Evolutionary conservation across 2,888 invertebrate genomes (phyloP).

Genomic region (Crematogaster levior): DNA sequence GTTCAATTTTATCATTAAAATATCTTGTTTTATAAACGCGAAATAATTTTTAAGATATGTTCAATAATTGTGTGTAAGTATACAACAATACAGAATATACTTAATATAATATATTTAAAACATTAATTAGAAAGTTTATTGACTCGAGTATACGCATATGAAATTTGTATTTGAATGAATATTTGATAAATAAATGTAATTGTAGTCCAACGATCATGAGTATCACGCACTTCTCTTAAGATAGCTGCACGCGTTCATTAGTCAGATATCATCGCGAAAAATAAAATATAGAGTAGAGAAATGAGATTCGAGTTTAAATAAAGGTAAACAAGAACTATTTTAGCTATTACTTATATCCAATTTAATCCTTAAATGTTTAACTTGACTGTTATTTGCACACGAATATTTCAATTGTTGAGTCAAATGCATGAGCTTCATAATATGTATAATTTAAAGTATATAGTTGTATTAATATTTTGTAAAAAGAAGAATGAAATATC

Average conservation of each 20-base stretch:
- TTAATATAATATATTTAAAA: too few relatives aligned
- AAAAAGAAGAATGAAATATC: not conserved
- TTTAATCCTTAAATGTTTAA: not conserved
- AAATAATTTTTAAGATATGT: not conserved
- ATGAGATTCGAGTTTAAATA: not conserved
- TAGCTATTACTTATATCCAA: not conserved
- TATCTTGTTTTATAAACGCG: not conserved
- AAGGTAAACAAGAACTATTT: not conserved
- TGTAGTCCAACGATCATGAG: not conserved
- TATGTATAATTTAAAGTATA: not conserved
- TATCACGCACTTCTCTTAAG: not conserved
- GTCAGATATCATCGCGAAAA: not conserved
- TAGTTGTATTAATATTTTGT: not conserved
- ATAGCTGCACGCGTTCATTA: not conserved
- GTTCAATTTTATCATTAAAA: not conserved
- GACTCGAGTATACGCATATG: not conserved
- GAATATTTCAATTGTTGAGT: not conserved
- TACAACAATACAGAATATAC: not conserved
- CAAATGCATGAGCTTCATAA: not conserved
- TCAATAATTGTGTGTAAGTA: not conserved
- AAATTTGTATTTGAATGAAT: not conserved
- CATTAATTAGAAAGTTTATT: not conserved
- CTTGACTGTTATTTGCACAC: not conserved
- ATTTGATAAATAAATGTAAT: not conserved
- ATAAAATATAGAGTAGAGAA: not conserved